Evolutionary conservation across 2,797 vertebrate species (phyloP).

Genomic region (Taenioides sp.): DNA sequence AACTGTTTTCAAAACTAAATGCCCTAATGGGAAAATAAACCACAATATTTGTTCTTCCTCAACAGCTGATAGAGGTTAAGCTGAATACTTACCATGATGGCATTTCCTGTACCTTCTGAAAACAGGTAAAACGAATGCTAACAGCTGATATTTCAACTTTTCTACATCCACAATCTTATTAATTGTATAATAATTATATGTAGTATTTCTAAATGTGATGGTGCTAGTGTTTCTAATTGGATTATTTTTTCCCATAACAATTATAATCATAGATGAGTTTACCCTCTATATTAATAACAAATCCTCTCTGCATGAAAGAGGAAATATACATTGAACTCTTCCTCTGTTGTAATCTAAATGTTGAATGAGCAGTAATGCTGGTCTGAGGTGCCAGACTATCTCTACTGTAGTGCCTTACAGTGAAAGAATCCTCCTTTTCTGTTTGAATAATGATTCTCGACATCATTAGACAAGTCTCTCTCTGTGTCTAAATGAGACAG

Average conservation of each 20-base stretch:
- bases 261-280: neutral
- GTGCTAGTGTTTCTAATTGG: neutral
- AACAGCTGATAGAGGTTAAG: neutral
- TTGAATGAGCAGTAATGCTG: neutral
- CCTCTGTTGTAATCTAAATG: neutral
- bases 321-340: neutral
- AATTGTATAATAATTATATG: too few species aligned
- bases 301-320: neutral
- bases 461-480: conserved; percentile 68
- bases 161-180: neutral
- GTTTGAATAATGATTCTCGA: conserved; percentile 68
- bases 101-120: neutral
- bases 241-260: neutral
- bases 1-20: conserved; percentile 62
- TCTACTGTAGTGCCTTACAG: conserved; percentile 8
- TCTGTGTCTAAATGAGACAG: conserved; percentile 66
- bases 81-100: neutral
- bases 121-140: neutral
- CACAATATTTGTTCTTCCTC: conserved; percentile 40
- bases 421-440: conserved; percentile 46
- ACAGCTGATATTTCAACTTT: neutral
- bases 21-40: conserved; percentile 58
- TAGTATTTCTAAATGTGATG: neutral
- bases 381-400: neutral
- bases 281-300: neutral